Evolutionary conservation across 2,797 vertebrate species (phyloP).

Genomic region (Tinamus major): DNA sequence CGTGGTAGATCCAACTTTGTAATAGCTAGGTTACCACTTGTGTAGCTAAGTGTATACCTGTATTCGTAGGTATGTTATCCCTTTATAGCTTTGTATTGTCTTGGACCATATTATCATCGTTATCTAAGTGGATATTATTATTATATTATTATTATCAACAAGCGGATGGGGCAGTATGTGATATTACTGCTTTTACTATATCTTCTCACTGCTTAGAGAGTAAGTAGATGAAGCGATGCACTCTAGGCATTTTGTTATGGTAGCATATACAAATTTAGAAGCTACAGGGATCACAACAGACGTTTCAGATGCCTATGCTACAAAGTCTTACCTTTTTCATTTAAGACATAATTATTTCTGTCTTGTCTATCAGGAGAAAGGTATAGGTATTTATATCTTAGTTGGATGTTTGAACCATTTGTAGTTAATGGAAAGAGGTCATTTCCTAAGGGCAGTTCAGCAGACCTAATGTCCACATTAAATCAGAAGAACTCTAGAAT

Average conservation of each 20-base stretch:
- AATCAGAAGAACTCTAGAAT: slow-evolving; percentile 12
- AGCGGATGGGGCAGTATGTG: not conserved
- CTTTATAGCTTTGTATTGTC: not conserved
- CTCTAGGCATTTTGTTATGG: not conserved
- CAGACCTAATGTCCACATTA: not conserved
- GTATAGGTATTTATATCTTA: not conserved
- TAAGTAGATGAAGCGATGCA: not conserved
- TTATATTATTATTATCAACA: not conserved
- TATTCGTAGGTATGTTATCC: not conserved
- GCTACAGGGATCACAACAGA: not conserved
- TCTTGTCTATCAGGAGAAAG: not conserved
- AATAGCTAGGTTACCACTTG: not conserved
- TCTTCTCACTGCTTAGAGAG: not conserved
- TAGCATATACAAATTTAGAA: not conserved
- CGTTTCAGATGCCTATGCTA: not conserved
- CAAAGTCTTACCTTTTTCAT: not conserved
- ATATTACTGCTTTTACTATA: not conserved
- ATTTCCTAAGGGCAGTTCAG: not conserved
- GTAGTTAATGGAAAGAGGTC: slow-evolving; percentile 3
- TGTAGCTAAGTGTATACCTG: too few relatives aligned
- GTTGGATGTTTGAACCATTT: slow-evolving; percentile 17
- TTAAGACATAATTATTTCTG: not conserved
- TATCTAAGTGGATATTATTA: not conserved
- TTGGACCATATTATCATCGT: not conserved
- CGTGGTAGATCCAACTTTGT: not conserved